These are phyloP conservation scores for Pholis gunnellus DNA, from an alignment of 2,113 vertebrate species.

Conservation along the genomic window DNA sequence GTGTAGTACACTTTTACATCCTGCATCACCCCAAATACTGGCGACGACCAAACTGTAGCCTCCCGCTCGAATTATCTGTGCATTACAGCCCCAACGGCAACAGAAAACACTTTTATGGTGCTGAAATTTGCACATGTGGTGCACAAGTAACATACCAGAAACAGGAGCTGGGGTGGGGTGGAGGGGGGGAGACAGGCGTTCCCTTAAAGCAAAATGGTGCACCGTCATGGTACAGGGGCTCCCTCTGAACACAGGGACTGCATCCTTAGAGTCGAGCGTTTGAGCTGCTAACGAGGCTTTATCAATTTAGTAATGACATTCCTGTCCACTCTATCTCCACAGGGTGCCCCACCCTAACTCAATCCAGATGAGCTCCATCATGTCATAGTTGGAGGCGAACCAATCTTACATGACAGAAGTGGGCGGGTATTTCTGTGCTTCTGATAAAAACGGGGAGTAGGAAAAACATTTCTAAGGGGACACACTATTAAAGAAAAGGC, in stretches of 20 bases:
- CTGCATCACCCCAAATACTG: not conserved
- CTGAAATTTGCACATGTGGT: constrained; percentile 65
- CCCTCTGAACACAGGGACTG: constrained; percentile 14
- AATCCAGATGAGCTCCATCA: constrained; percentile 87
- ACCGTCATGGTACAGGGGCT: constrained; percentile 47
- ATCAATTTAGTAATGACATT: constrained; percentile 84
- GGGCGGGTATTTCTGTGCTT: constrained; percentile 86
- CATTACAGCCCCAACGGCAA: constrained; percentile 48
- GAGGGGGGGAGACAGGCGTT: not conserved
- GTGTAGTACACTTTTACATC: not conserved
- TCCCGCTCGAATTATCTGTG: constrained; percentile 46
- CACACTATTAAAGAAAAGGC: constrained; percentile 82
- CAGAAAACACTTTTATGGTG: constrained; percentile 53
- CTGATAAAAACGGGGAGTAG: constrained; percentile 85
- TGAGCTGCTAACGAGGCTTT: constrained; percentile 77
- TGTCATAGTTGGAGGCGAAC: constrained; percentile 88
- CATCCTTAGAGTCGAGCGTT: constrained; percentile 37
- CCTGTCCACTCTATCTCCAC: constrained; percentile 82
- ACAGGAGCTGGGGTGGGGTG: constrained; percentile 37
- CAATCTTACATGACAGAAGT: constrained; percentile 88
- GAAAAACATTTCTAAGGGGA: constrained; percentile 86
- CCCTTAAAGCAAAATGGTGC: constrained; percentile 43
- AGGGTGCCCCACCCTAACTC: constrained; percentile 87
- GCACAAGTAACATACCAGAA: constrained; percentile 63
- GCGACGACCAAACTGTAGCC: constrained; percentile 19